Evolutionary conservation across 2,113 vertebrate genomes (phyloP).

Genomic region (Heterotilapia buettikoferi): DNA sequence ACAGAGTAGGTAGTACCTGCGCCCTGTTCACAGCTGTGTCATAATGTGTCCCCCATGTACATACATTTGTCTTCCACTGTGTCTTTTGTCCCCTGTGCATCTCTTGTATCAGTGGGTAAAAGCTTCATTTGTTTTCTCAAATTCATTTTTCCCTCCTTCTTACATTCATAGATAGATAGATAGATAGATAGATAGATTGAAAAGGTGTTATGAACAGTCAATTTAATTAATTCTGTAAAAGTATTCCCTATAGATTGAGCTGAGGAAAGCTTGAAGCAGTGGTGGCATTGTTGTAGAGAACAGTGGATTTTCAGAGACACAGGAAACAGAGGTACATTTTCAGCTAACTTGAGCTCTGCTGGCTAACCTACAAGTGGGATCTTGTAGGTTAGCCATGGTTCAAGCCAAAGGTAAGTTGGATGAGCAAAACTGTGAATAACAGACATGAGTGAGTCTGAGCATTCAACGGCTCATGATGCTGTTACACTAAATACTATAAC

Average conservation of each 20-base stretch:
- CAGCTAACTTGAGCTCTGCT: neutral
- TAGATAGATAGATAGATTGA: too few relatives aligned
- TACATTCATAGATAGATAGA: neutral
- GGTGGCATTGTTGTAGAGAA: neutral
- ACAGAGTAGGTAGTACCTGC: slow-evolving; percentile 9
- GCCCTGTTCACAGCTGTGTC: neutral
- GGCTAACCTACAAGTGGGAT: neutral
- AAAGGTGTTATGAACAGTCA: neutral
- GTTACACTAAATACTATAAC: neutral
- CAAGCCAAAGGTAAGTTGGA: neutral
- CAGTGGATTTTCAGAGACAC: too few relatives aligned
- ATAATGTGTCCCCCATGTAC: neutral
- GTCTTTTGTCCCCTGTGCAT: neutral
- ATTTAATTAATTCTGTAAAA: neutral
- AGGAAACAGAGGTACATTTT: neutral
- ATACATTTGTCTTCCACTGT: neutral
- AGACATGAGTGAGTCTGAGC: neutral
- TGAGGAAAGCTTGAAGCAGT: neutral
- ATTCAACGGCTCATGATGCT: neutral
- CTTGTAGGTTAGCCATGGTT: neutral
- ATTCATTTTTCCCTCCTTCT: neutral
- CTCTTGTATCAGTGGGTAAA: neutral
- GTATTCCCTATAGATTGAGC: neutral
- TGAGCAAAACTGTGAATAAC: neutral
- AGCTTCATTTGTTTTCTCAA: neutral